A percentile compares a stretch with the other conserved stretches of the same genome.
These are phyloP conservation scores for Tineola bisselliella DNA, from an alignment of 2,888 invertebrate species.

Conservation along the genomic window DNA sequence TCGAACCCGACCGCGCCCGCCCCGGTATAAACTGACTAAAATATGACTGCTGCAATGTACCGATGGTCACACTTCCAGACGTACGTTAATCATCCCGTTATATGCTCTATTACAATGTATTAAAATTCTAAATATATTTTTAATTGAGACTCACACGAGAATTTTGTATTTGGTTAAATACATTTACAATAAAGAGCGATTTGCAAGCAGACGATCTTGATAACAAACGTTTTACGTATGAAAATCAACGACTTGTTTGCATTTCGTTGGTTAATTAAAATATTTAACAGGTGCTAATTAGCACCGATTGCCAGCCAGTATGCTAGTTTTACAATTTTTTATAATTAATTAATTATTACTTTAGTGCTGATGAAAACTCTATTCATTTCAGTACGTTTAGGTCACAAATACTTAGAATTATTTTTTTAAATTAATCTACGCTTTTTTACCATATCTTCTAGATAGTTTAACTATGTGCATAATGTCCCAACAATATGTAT, in stretches of 20 bases:
- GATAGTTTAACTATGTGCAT: too few relatives aligned
- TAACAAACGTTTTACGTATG: not conserved
- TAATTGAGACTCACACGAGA: not conserved
- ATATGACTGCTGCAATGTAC: slow-evolving; percentile 11
- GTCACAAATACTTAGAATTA: not conserved
- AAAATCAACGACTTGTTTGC: not conserved
- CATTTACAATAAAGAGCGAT: slow-evolving; percentile 5
- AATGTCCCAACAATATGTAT: too few relatives aligned
- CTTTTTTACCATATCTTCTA: too few relatives aligned
- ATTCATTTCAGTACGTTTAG: not conserved
- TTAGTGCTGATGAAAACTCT: too few relatives aligned
- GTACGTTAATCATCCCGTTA: not conserved
- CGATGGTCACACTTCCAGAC: not conserved
- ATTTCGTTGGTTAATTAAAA: not conserved
- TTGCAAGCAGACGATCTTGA: slow-evolving; percentile 5
- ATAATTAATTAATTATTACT: too few relatives aligned
- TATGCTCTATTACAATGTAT: not conserved
- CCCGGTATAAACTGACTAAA: slow-evolving; percentile 10
- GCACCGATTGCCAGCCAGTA: not conserved
- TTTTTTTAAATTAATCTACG: too few relatives aligned
- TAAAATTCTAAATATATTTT: not conserved
- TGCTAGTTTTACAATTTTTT: too few relatives aligned
- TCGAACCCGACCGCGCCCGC: not conserved
- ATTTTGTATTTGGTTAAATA: not conserved
- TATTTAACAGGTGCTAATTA: slow-evolving; percentile 4